Evolutionary conservation across 2,888 invertebrate genomes (phyloP), one percentile per base, ranked within the genome.

Genomic region (Acronicta alni): DNA sequence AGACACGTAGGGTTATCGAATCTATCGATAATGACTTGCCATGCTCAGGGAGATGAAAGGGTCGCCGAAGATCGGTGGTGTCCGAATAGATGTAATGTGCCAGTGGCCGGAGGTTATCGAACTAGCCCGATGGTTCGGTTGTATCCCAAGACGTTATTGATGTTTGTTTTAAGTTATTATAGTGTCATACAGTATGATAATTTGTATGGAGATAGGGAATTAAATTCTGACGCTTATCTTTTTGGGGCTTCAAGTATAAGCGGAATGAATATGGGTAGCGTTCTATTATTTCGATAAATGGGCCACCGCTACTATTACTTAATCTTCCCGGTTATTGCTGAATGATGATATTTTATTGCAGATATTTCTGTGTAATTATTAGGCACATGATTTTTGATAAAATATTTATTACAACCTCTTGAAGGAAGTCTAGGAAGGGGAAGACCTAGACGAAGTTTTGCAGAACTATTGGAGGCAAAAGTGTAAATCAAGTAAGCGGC

Each of bases 51-150:
- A 60, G 85, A 90, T 90, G 85, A 90, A 89, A 90, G 86, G 83
- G 82, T 83, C 81, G 81, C 88, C 87, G 87, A 82, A 80, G 79
- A 79, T 80, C 82, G 76, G 66, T 77, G 75, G 70, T 77, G 78
- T 76, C 75, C 77, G 49, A 65, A 76, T 60, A 70, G 52, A 68
- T 71, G 68, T 74, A 68, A 65, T 35, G 35, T 35, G 35, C 53
- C 57, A 68, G 68, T 68, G 70, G 67, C 59, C 66, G 67, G 72
- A 84, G 88, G 89, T 87, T 86, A 86, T 85, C 82, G 85, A 86
- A 87, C 84, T 70, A 79, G 67, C 77, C 70, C 66, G 76, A 80
- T 84, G 52, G 77, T 84, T 81, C 69, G 72, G 81, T 77, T 79
- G 69, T 61, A 41, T 49, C 55, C 70, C 53, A 49, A 57, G 47